phyloP scores from a whole-genome alignment of 2,797 vertebrate species.

The Mico argentatus region DNA sequence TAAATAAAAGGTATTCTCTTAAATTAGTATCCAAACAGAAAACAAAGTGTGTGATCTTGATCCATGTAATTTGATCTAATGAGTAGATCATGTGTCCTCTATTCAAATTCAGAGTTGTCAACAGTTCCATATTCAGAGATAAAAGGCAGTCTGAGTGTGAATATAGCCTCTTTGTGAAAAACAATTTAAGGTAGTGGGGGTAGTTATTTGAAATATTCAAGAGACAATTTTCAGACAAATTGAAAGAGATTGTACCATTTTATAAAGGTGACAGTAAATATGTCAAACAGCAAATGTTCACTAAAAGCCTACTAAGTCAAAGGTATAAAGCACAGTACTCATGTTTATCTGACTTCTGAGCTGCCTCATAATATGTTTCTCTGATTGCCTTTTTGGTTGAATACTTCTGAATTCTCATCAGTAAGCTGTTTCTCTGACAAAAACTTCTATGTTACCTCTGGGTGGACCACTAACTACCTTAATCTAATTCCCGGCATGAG shows the following conservation, averaged over 20 bases:
- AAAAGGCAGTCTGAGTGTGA: not conserved
- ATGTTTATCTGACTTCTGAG: not conserved
- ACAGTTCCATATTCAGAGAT: not conserved
- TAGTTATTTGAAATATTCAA: not conserved
- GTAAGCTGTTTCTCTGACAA: not conserved
- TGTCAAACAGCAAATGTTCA: not conserved
- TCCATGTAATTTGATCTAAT: not conserved
- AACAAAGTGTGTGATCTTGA: not conserved
- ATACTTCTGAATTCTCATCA: not conserved
- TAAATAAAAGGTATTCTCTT: not conserved
- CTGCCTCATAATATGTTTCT: not conserved
- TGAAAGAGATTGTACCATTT: not conserved
- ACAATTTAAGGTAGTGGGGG: not conserved
- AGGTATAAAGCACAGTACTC: not conserved
- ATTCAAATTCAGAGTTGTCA: not conserved
- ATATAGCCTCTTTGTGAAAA: not conserved
- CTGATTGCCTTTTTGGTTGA: conserved; percentile 38
- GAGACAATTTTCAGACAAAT: not conserved
- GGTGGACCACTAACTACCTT: conserved; percentile 42
- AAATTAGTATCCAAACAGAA: not conserved
- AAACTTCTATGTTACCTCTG: not conserved
- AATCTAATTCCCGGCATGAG: conserved; percentile 61
- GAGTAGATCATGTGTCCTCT: not conserved
- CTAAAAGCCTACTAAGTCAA: not conserved
- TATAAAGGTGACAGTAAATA: not conserved